phyloP scores from a whole-genome alignment of 2,113 vertebrate genomes.

The Calypte anna region DNA sequence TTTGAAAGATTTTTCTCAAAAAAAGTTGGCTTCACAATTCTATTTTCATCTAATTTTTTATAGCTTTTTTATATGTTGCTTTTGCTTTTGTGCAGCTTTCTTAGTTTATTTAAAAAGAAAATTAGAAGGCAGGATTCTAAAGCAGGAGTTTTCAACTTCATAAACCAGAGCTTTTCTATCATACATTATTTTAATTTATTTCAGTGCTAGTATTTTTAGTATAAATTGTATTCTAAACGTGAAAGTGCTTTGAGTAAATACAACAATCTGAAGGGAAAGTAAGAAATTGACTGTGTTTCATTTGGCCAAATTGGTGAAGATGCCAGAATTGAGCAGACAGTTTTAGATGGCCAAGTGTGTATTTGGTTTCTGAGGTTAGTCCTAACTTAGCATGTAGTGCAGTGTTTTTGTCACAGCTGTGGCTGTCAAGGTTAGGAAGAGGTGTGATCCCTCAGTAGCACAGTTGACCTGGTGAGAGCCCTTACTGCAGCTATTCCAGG shows the following conservation, averaged over 20 bases:
- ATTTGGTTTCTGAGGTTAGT: slow-evolving; percentile 57
- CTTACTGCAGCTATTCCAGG: slow-evolving; percentile 8
- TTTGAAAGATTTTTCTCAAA: neutral
- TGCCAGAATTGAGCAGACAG: neutral
- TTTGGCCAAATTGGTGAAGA: neutral
- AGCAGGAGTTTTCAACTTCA: neutral
- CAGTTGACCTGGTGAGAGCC: neutral
- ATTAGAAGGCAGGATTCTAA: neutral
- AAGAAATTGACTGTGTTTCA: neutral
- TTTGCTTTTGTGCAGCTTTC: neutral
- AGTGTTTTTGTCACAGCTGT: neutral
- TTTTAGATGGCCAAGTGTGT: neutral
- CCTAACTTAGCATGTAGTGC: slow-evolving; percentile 27
- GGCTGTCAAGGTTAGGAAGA: slow-evolving; percentile 41
- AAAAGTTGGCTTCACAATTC: neutral
- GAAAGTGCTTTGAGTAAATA: slow-evolving; percentile 1
- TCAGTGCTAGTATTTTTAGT: slow-evolving; percentile 33
- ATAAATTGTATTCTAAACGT: slow-evolving; percentile 14
- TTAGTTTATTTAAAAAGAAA: neutral
- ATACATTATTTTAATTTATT: neutral
- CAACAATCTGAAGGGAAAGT: neutral
- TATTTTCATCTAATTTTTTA: neutral
- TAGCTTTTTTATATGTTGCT: neutral
- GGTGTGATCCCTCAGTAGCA: slow-evolving; percentile 15
- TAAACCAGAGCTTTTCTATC: neutral